Percentiles rank a stretch among this genome's conserved stretches.
Conservation (phyloP, 92 coral and sea anemone species). For the Desmophyllum pertusum region DNA sequence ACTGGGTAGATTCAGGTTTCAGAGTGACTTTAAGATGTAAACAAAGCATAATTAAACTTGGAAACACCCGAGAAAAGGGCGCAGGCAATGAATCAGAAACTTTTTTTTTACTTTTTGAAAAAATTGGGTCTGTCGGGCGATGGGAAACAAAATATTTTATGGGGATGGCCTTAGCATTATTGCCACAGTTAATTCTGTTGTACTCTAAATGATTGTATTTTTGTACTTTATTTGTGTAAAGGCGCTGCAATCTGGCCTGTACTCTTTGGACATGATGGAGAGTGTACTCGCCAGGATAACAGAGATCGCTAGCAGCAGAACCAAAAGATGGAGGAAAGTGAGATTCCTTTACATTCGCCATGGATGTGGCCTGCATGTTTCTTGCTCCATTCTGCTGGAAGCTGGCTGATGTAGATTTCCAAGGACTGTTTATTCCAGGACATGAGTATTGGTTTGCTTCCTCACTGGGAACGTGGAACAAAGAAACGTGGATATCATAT, state of each 20-base stretch:
- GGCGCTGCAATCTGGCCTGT: slow-evolving; percentile 78
- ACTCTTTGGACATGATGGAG: slow-evolving; percentile 86
- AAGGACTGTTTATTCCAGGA: no score
- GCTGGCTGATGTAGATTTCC: neutral
- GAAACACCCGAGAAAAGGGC: no score
- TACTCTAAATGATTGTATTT: neutral
- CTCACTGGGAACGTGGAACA: neutral
- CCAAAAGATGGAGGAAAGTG: slow-evolving; percentile 10
- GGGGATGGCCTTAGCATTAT: no score
- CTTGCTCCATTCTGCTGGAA: neutral
- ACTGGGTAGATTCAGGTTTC: no score
- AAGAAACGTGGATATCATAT: no score
- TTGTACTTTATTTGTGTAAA: slow-evolving; percentile 10
- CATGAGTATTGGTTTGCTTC: neutral
- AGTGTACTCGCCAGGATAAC: slow-evolving; percentile 76
- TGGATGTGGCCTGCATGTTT: neutral
- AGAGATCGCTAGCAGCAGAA: slow-evolving; percentile 57
- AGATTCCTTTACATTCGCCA: neutral
- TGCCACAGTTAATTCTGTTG: neutral
- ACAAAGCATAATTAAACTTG: no score
- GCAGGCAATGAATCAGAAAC: no score
- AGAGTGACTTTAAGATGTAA: no score
- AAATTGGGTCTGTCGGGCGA: no score
- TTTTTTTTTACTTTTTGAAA: no score
- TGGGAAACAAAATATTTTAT: no score